Base-by-base conservation (phyloP, 2,888 invertebrate genomes). In the Phasia obesa region DNA sequence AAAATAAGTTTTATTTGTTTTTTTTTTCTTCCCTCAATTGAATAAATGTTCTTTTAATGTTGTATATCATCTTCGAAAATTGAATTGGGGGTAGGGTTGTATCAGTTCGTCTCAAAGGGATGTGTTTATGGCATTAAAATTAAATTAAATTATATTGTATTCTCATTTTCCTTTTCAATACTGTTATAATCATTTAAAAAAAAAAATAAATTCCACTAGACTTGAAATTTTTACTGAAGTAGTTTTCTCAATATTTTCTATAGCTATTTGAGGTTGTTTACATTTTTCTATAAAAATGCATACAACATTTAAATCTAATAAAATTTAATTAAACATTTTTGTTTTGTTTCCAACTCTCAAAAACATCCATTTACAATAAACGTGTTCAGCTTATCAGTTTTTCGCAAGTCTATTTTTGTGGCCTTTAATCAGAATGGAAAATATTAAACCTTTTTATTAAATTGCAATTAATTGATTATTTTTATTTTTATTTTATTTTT, bases 1-100 rank as follows among this genome's bases (percentile, higher is more conserved):
- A 70, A 86, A 87, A 87, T 88, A 88, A 85, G 87, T 88, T 90
- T 89, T 89, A 88, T 89, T 89, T 89, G 87, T 88, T 88, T 89
- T 25, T 88, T 86, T 15, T 84, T 87, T 80, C 82, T 84, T 87
- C 81, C 82, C 86, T 86, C 88, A 90, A 89, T 89, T 90, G 89
- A 89, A 89, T 89, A 87, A 89, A 90, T 87, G 88, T 85, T 87
- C 70, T 85, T 86, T 86, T 88, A 89, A 88, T 88, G 87, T 84
- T 85, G 76, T 81, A 71, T 47, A 11, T 9, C 44, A 17, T 2
- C 38, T 44, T 19, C 44, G 4, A 55, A 17, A 15, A 15, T 25
- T 23, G 19, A 15, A 11, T 13, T n/a, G 15, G 19, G 42, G 5
- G n/a, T 4, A 15, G 55, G 49, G 27, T 42, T 59, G 59, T 2